These are phyloP conservation scores for Candoia aspera DNA, from an alignment of 2,113 vertebrate genomes.

Conservation along the genomic window DNA sequence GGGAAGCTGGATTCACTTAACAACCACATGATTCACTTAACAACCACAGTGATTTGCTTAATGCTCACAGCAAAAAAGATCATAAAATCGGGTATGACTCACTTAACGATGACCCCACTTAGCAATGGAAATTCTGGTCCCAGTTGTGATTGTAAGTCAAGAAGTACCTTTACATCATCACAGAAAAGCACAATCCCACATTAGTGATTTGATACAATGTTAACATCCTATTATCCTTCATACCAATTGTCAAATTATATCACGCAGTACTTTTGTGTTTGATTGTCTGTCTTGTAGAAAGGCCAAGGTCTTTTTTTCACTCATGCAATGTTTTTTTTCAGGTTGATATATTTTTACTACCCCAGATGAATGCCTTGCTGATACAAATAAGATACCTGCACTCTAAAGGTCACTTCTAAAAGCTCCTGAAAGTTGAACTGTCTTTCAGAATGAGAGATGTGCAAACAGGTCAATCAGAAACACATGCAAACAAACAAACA, in stretches of 20 bases:
- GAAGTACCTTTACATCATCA: neutral
- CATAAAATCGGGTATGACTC: too few species aligned
- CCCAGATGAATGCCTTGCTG: conserved; percentile 13
- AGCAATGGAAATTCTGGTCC: too few species aligned
- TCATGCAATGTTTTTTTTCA: conserved; percentile 16
- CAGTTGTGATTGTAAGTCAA: too few species aligned
- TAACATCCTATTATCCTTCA: neutral
- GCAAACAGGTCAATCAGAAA: conserved; percentile 16
- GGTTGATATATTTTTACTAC: conserved; percentile 31
- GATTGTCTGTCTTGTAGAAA: conserved; percentile 39
- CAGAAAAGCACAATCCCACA: neutral
- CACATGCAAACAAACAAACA: neutral
- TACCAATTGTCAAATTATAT: conserved; percentile 32
- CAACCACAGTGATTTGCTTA: too few species aligned
- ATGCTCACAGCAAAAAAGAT: too few species aligned
- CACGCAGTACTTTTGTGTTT: conserved; percentile 14
- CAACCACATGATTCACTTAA: too few species aligned
- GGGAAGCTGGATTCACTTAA: too few species aligned
- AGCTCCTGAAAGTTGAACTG: conserved; percentile 22
- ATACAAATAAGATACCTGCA: conserved; percentile 29
- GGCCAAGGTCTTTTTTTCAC: conserved; percentile 39
- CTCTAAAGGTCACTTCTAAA: conserved; percentile 38
- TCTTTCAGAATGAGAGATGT: conserved; percentile 7
- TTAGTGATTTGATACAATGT: neutral
- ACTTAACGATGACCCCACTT: too few species aligned